phyloP scores from a whole-genome alignment of 1,140 invertebrate genomes.

The Reticulitermes speratus region DNA sequence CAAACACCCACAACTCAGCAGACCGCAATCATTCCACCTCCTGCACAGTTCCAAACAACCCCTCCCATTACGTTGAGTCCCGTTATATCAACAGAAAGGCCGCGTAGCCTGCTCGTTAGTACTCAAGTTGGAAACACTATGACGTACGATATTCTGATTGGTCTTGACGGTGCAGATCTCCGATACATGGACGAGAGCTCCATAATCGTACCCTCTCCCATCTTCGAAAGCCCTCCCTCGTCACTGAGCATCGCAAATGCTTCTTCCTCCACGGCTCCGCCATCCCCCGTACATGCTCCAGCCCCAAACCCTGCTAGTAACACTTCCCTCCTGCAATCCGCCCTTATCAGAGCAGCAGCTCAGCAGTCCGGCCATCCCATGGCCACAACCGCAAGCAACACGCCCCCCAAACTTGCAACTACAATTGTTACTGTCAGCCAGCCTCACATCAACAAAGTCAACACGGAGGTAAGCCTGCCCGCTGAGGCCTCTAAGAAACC shows the following conservation, averaged over 20 bases:
- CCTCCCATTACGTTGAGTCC: slow-evolving; percentile 55
- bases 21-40: slow-evolving; percentile 66
- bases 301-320: slow-evolving; percentile 40
- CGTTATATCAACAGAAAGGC: slow-evolving; percentile 51
- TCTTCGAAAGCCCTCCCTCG: slow-evolving; percentile 68
- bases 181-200: slow-evolving; percentile 90
- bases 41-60: slow-evolving; percentile 67
- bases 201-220: slow-evolving; percentile 71
- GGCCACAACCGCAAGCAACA: slow-evolving; percentile 43
- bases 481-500: slow-evolving; percentile 54
- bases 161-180: slow-evolving; percentile 77
- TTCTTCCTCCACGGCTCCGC: slow-evolving; percentile 51
- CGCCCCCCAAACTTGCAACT: slow-evolving; percentile 50
- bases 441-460: slow-evolving; percentile 56
- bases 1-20: neutral
- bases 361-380: slow-evolving; percentile 39
- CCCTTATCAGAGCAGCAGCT: slow-evolving; percentile 65
- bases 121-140: slow-evolving; percentile 52
- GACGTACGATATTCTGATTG: slow-evolving; percentile 74
- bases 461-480: slow-evolving; percentile 67
- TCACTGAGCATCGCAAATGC: slow-evolving; percentile 49
- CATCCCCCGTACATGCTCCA: slow-evolving; percentile 45
- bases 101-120: slow-evolving; percentile 55
- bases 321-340: slow-evolving; percentile 65
- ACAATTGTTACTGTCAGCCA: neutral